Base-by-base conservation (phyloP, 2,797 vertebrate genomes). In the Malacoraja senta region DNA sequence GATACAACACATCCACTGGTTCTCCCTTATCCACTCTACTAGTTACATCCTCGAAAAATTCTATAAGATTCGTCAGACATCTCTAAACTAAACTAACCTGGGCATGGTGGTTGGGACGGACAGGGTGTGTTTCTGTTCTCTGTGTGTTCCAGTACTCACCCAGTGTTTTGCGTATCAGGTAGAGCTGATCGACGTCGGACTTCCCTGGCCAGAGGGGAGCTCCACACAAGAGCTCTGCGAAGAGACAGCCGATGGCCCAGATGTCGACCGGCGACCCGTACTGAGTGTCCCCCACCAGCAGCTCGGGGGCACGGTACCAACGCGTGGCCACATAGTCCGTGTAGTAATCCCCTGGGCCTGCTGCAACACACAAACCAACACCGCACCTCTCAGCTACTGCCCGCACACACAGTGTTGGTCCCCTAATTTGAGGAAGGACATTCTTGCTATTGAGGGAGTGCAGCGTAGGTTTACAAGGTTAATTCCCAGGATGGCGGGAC, bases 281-380 rank as follows among this genome's bases (percentile, higher is more conserved):
- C 94, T 98, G 98, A 0, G 97, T 98, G 96, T 99, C 98, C 1
- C 98, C 98, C 94, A 99, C 98, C 19, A 99, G 95, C 91, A 99
- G 94, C 95, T 99, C 98, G 0, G 98, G 98, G 74, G 97, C 97
- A 58, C 98, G 97, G 94, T 99, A 99, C 98, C 98, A 99, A 6
- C 98, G 96, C 0, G 98, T 99, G 4, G 98, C 98, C 94, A 99
- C 98, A 0, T 99, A 99, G 95, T 99, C 98, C 0, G 98, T 99
- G 96, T 99, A 99, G 95, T 97, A 98, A 94, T 98, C 99, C 72
- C 97, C 97, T 0, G 98, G 98, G 0, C 98, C 98, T 0, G 98
- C 98, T 99, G 94, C 19, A 76, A 53, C 15, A 19, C 35, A 68
- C 44, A 83, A 88, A 68, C 9, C 8, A 53, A 68, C 17, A 38